Evolutionary conservation across 1,140 invertebrate species (phyloP).

Genomic region (Lordiphosa collinella): DNA sequence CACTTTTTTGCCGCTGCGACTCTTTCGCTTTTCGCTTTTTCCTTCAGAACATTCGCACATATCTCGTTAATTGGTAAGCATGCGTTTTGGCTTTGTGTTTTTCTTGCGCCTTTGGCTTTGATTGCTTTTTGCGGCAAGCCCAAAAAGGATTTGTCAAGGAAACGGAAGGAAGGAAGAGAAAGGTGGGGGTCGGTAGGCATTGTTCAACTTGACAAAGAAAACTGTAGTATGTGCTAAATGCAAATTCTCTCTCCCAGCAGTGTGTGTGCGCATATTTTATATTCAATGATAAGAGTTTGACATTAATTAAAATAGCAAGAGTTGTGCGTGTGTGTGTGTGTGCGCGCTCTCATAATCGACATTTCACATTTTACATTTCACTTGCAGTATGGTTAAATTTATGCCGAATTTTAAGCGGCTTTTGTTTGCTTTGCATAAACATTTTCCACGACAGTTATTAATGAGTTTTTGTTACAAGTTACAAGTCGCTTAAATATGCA

Average conservation of each 20-base stretch:
- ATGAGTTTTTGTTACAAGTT: constrained; percentile 68
- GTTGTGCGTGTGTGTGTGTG: constrained; percentile 37
- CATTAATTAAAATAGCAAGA: constrained; percentile 67
- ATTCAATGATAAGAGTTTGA: constrained; percentile 63
- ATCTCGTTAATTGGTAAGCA: constrained; percentile 70
- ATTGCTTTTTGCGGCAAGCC: constrained; percentile 68
- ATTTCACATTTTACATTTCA: constrained; percentile 53
- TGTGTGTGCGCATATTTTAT: constrained; percentile 48
- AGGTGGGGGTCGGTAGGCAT: constrained; percentile 14
- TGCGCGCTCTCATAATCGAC: constrained; percentile 3
- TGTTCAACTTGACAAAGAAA: constrained; percentile 65
- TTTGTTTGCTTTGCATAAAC: constrained; percentile 52
- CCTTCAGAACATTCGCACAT: constrained; percentile 35
- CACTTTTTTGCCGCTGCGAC: constrained; percentile 32
- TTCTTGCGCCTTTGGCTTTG: constrained; percentile 58
- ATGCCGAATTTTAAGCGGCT: constrained; percentile 35
- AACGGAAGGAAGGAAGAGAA: constrained; percentile 6
- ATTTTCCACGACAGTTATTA: constrained; percentile 62
- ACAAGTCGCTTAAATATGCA: constrained; percentile 65
- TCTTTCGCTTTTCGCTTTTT: neutral
- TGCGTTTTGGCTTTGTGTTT: constrained; percentile 46
- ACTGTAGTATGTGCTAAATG: constrained; percentile 21
- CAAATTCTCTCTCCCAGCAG: neutral
- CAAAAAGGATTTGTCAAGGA: constrained; percentile 55
- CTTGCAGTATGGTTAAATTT: constrained; percentile 44